Conservation (phyloP, 2,888 invertebrate genomes). For the Hydrotaea cyrtoneurina region DNA sequence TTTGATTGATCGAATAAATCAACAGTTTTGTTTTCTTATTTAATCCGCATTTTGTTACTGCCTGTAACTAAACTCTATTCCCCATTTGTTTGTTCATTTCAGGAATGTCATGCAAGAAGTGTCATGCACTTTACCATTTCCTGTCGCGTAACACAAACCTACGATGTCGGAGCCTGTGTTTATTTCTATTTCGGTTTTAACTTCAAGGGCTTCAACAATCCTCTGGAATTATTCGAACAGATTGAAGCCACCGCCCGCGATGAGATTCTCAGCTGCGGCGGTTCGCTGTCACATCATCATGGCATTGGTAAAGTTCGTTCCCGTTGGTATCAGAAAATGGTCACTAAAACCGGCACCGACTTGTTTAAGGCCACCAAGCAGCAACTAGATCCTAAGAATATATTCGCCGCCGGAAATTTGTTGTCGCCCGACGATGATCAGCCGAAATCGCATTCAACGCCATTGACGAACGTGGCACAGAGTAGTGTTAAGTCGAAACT, state of each 20-base stretch:
- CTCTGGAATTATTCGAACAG: slow-evolving; percentile 90
- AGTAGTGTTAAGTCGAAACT: slow-evolving; percentile 72
- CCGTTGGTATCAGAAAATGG: slow-evolving; percentile 91
- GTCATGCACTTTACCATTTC: slow-evolving; percentile 87
- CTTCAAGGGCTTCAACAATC: slow-evolving; percentile 84
- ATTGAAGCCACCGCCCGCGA: slow-evolving; percentile 94
- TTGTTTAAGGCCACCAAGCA: slow-evolving; percentile 91
- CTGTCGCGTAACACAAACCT: slow-evolving; percentile 96
- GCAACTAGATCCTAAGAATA: slow-evolving; percentile 95
- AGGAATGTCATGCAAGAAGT: slow-evolving; percentile 84
- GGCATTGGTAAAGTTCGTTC: slow-evolving; percentile 96
- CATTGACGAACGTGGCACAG: slow-evolving; percentile 28
- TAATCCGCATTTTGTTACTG: too few relatives aligned
- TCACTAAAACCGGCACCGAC: slow-evolving; percentile 90
- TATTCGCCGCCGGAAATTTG: slow-evolving; percentile 95
- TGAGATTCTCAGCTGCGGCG: slow-evolving; percentile 91
- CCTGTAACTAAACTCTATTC: neutral
- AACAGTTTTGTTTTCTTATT: too few relatives aligned
- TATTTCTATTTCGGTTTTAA: slow-evolving; percentile 97
- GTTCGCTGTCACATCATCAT: slow-evolving; percentile 97
- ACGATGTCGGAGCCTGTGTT: slow-evolving; percentile 98
- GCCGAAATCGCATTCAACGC: neutral
- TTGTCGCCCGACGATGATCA: slow-evolving; percentile 68
- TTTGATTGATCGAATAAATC: too few relatives aligned
- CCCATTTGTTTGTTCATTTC: slow-evolving; percentile 16